Percentiles rank a stretch among this genome's conserved stretches.
Evolutionary conservation across 2,797 vertebrate species (phyloP).

Genomic region (Lutjanus campechanus): DNA sequence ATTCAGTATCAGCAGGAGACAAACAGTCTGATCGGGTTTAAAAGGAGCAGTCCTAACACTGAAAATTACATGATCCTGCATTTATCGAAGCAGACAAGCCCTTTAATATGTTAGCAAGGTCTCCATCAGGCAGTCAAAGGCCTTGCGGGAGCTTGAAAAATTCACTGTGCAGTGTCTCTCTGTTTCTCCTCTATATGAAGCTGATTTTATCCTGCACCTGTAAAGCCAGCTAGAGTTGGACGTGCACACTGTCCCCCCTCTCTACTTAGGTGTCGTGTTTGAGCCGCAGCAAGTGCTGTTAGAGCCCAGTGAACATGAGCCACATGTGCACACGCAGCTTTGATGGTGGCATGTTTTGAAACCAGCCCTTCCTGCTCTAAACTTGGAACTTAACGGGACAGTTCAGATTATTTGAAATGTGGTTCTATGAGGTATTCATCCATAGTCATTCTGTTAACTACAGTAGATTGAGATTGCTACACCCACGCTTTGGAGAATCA

Average conservation of each 20-base stretch:
- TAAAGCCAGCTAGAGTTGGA: not conserved
- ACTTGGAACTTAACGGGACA: not conserved
- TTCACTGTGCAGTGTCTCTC: not conserved
- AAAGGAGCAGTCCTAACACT: not conserved
- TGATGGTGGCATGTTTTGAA: not conserved
- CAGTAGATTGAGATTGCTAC: too few relatives aligned
- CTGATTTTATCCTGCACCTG: too few relatives aligned
- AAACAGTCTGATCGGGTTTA: not conserved
- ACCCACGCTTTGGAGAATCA: too few relatives aligned
- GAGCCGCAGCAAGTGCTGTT: not conserved
- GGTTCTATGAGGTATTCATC: too few relatives aligned
- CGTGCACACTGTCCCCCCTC: not conserved
- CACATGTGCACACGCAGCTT: not conserved
- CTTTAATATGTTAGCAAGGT: not conserved
- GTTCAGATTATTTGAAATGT: too few relatives aligned
- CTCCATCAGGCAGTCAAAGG: not conserved
- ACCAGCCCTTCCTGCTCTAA: conserved; percentile 4
- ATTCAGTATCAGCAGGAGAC: not conserved
- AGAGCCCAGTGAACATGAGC: conserved; percentile 6
- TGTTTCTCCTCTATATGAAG: not conserved
- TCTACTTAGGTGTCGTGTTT: not conserved
- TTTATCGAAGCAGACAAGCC: not conserved
- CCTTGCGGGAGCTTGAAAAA: not conserved
- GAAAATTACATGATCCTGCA: not conserved
- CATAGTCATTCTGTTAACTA: too few relatives aligned